Evolutionary conservation across 1,140 invertebrate genomes (phyloP), one percentile per base, ranked within the genome.

Genomic region (Holotrichia oblita): DNA sequence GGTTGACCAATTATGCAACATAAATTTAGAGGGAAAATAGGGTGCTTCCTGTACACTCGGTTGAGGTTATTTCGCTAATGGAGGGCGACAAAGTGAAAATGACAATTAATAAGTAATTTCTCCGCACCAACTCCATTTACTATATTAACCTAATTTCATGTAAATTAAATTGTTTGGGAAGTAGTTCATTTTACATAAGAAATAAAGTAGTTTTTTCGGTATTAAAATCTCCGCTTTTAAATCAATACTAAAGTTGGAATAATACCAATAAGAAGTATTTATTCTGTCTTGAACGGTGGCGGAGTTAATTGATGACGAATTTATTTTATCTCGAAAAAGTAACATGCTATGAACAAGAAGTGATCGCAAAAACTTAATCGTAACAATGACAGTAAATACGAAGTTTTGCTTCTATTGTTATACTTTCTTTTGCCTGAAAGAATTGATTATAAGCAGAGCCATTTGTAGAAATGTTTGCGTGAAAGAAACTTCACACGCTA

Each of bases 11-110:
- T 55, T 55, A 55, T 55, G 48, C 48, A 55, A 55, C 48, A 55
- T 55, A 55, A 55, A 17, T 14, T 14, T n/a, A 7, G 14, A 17
- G 48, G n/a, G 27, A 34, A 34, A 34, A 34, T 34, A 55, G 48
- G 48, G 48, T 55, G 12, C n/a, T 55, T 14, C 6, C 14, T 55
- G 14, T 55, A 6, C 2, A 17, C 14, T 14, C 14, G 48, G 48
- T 55, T 55, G n/a, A 55, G 48, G 48, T 55, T 55, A 55, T 55
- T 55, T n/a, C 14, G 48, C 48, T 55, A 55, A 55, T 55, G 48
- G 48, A 55, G 14, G n/a, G 48, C 48, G 48, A 55, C 48, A 55
- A 55, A 17, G 14, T n/a, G 48, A 17, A 55, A 55, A 55, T 55
- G 17, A 55, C 14, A 55, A 55, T 55, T 55, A 55, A 55, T 55